phyloP scores from a whole-genome alignment of 2,113 vertebrate genomes.

The Upupa epops region DNA sequence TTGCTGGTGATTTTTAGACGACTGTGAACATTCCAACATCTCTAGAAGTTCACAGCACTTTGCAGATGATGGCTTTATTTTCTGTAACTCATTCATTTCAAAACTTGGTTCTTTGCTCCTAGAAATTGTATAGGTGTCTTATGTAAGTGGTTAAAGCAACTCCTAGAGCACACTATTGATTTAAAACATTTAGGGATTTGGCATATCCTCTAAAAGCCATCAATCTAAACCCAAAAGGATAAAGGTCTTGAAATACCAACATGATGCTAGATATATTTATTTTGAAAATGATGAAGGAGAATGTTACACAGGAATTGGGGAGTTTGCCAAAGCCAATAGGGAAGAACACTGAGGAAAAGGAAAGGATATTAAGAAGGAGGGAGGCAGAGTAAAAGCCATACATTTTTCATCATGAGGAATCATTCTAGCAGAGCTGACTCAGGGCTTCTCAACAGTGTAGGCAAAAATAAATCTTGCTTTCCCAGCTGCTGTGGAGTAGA shows the following conservation, averaged over 20 bases:
- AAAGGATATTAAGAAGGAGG: constrained; percentile 3
- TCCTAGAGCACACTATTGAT: neutral
- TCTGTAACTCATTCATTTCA: neutral
- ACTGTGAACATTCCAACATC: neutral
- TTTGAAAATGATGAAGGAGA: neutral
- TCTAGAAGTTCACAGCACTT: neutral
- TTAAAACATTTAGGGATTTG: constrained; percentile 16
- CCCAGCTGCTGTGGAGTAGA: neutral
- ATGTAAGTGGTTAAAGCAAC: neutral
- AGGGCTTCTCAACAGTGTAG: constrained; percentile 21
- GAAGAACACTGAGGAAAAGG: neutral
- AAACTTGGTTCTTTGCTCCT: neutral
- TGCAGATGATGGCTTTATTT: neutral
- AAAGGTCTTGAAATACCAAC: neutral
- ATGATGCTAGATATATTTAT: neutral
- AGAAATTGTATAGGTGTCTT: neutral
- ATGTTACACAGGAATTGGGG: neutral
- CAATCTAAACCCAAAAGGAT: neutral
- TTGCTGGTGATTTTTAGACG: neutral
- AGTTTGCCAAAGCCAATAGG: constrained; percentile 17
- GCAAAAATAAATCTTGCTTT: constrained; percentile 42
- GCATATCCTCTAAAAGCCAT: neutral
- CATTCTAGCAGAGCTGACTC: constrained; percentile 45
- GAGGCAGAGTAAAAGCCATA: neutral
- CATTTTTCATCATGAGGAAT: constrained; percentile 51